Evolutionary conservation across 2,797 vertebrate species (phyloP).

Genomic region (Alectoris magna): DNA sequence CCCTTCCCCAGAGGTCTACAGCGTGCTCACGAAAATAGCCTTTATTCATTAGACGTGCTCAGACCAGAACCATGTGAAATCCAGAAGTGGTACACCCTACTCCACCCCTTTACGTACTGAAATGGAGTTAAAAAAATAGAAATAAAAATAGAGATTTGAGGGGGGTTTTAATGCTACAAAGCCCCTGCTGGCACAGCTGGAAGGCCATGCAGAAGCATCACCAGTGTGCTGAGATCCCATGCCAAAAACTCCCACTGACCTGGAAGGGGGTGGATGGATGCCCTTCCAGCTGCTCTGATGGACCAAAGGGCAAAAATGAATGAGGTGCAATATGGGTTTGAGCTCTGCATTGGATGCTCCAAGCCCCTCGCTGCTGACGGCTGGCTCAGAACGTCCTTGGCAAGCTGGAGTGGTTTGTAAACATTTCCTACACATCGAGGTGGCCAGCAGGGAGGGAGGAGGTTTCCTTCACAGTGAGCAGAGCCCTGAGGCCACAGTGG

Average conservation of each 20-base stretch:
- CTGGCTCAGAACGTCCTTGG: not conserved
- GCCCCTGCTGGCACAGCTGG: not conserved
- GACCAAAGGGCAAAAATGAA: not conserved
- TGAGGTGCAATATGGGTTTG: not conserved
- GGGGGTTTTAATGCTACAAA: not conserved
- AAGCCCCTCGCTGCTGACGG: not conserved
- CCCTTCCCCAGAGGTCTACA: rapidly evolving
- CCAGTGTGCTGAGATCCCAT: not conserved
- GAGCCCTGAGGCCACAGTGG: rapidly evolving
- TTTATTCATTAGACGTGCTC: constrained; percentile 48
- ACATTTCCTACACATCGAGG: constrained; percentile 60
- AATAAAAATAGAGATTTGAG: not conserved
- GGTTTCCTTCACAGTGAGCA: constrained; percentile 41
- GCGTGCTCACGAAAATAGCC: constrained; percentile 22
- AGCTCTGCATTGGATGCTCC: not conserved
- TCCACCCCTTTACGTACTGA: not conserved
- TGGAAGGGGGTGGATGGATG: not conserved
- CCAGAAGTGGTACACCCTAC: rapidly evolving
- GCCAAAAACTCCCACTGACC: not conserved
- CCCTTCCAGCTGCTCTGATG: not conserved
- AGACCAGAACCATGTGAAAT: rapidly evolving
- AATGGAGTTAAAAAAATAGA: constrained; percentile 19
- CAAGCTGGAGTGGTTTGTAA: not conserved
- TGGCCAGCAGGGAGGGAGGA: rapidly evolving
- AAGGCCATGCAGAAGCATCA: not conserved